Percentiles rank a stretch among this genome's conserved stretches.
phyloP scores from a whole-genome alignment of 2,113 vertebrate species.

The Trinectes maculatus region DNA sequence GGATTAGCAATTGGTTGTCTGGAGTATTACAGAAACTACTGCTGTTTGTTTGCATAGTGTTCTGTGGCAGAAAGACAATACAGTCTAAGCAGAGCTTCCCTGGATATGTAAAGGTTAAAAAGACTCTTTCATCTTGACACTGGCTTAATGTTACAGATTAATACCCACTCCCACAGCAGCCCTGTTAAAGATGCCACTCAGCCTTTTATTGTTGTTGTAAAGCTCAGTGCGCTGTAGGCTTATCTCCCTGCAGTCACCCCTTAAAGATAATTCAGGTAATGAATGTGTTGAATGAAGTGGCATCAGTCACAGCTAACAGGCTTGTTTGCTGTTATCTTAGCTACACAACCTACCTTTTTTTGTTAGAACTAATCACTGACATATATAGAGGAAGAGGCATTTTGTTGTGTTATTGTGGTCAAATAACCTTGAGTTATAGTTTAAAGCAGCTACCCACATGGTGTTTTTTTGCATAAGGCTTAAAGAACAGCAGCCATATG shows the following conservation, averaged over 20 bases:
- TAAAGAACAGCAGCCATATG: no score
- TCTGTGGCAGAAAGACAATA: constrained; percentile 4
- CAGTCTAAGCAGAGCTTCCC: constrained; percentile 2
- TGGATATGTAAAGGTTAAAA: constrained; percentile 56
- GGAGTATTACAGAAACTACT: background rate
- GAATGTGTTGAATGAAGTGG: constrained; percentile 73
- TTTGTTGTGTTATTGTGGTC: constrained; percentile 43
- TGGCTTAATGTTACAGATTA: constrained; percentile 60
- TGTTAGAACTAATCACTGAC: constrained; percentile 41
- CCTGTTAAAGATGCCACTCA: constrained; percentile 65
- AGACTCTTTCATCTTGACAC: constrained; percentile 42
- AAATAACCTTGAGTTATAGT: constrained; percentile 47
- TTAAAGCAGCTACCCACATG: background rate
- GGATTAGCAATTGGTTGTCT: background rate
- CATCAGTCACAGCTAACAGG: constrained; percentile 69
- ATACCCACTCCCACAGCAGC: constrained; percentile 50
- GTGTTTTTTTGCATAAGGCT: background rate
- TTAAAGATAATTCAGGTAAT: constrained; percentile 58
- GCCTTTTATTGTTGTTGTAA: constrained; percentile 69
- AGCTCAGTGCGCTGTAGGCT: constrained; percentile 55
- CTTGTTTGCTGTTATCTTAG: constrained; percentile 74
- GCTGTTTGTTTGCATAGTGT: constrained; percentile 9
- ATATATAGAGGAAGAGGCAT: constrained; percentile 12
- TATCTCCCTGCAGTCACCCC: constrained; percentile 67
- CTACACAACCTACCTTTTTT: constrained; percentile 66